Base-by-base conservation (phyloP, 2,797 vertebrate species). In the Mallotus villosus region DNA sequence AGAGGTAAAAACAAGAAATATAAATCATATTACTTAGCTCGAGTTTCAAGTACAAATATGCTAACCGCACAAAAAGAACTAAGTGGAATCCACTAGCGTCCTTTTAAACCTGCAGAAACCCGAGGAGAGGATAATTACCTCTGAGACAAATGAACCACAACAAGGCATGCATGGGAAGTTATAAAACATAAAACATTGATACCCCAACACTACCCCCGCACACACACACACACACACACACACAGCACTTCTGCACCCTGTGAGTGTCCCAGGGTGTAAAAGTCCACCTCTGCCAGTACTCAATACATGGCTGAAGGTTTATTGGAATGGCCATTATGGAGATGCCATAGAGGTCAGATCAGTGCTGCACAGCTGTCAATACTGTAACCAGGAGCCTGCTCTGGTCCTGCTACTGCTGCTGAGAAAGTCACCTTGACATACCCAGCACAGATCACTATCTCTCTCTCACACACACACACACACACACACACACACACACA, bases 91-190 rank as follows among this genome's bases (percentile, higher is more conserved):
- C 73, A 73, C 74, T 76, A 51, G 68, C 81, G 70, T 76, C 59
- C 58, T 69, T 82, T 79, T 75, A 63, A 78, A 85, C 63, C 71
- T 46, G 57, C 75, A 58, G 34, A 63, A 81, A 79, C 55, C 72
- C 73, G 65, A 75, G 70, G 64, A 78, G 63, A 63, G 73, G 78
- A 80, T 82, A 87, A 86, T 84, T 83, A 85, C 68, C 67, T 64
- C 60, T 71, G 55, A 70, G 73, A 67, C 16, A 65, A 55, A 49
- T 73, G 46, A 69, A 70, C 25, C 21, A 69, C 62, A 63, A 76
- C 67, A 70, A 72, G 22, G 71, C 62, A 34, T 62, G 37, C 72
- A 24, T 41, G 59, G 51, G 67, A 77, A 59, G 5, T 37, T 63
- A 59, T 3, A n/a, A 58, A 11, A 34, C 70, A 59, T 3, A n/a